These are phyloP conservation scores for Copidosoma floridanum DNA, from an alignment of 1,140 invertebrate genomes.

Conservation along the genomic window DNA sequence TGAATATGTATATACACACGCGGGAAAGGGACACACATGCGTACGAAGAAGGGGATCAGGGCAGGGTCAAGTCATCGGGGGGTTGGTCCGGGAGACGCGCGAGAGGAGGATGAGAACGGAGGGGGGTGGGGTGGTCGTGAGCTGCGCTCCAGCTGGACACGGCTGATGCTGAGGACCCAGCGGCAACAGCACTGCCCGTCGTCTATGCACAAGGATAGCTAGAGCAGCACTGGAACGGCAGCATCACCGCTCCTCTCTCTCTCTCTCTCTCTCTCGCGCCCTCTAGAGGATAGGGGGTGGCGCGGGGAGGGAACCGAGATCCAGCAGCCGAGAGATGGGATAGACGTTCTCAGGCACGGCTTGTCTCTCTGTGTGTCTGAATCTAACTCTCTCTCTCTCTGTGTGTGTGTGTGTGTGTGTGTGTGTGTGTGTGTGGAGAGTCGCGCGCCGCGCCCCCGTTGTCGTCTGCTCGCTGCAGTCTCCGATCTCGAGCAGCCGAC, in stretches of 20 bases:
- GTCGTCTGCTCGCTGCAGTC: not conserved
- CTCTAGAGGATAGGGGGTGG: not conserved
- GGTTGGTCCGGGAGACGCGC: no score
- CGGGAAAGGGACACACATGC: no score
- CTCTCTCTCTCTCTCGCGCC: constrained; percentile 13
- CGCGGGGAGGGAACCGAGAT: not conserved
- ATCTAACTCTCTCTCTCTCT: not conserved
- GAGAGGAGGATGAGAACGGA: no score
- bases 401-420: not conserved
- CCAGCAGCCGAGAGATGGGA: not conserved
- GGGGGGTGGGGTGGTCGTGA: no score
- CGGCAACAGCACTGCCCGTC: not conserved
- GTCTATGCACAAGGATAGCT: not conserved
- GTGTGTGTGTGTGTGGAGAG: no score
- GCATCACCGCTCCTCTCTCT: not conserved
- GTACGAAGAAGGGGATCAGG: no score
- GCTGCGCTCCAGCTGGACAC: not conserved
- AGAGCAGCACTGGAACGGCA: not conserved
- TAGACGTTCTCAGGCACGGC: no score
- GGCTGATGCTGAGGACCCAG: not conserved
- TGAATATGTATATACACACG: no score
- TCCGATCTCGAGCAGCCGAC: no score
- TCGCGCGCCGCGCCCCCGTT: not conserved
- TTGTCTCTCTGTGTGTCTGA: not conserved
- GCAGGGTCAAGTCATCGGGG: no score